Evolutionary conservation across 2,797 vertebrate species (phyloP).

Genomic region (Benthosema pterotum): DNA sequence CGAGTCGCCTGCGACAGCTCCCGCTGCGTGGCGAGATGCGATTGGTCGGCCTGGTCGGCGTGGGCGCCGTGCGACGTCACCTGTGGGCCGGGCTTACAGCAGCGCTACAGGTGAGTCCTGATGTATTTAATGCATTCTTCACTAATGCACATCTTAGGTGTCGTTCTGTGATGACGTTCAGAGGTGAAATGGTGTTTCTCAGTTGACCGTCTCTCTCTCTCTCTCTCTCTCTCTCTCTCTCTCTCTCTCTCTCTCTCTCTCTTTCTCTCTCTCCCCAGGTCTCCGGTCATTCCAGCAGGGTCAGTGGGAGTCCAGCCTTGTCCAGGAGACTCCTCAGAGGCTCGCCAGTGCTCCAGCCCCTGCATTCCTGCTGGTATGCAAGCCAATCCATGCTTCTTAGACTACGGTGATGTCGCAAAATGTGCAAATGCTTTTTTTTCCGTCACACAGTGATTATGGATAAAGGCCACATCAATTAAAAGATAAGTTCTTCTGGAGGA

Average conservation of each 20-base stretch:
- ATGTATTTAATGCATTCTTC: no score
- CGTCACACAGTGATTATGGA: no score
- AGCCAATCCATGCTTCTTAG: not conserved
- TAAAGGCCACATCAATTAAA: no score
- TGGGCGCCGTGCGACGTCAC: slow-evolving; percentile 87
- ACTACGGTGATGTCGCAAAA: not conserved
- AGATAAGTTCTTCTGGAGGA: no score
- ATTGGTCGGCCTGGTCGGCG: slow-evolving; percentile 89
- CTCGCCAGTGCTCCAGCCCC: slow-evolving; percentile 73
- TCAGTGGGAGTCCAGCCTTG: slow-evolving; percentile 71
- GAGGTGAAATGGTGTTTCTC: not conserved
- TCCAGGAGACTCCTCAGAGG: slow-evolving; percentile 80
- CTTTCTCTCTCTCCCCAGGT: slow-evolving; percentile 81
- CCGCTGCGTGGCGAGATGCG: slow-evolving; percentile 75
- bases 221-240: no score
- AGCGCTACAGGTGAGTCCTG: slow-evolving; percentile 84
- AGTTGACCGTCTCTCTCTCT: slow-evolving; percentile 5
- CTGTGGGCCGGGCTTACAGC: slow-evolving; percentile 84
- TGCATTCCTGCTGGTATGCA: slow-evolving; percentile 82
- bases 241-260: no score
- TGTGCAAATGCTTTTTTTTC: no score
- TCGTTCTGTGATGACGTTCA: no score
- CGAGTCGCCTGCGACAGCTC: slow-evolving; percentile 75
- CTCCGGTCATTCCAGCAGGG: slow-evolving; percentile 76
- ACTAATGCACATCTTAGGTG: no score